Conservation (phyloP, 2,113 vertebrate species). For the Myotis brandtii region DNA sequence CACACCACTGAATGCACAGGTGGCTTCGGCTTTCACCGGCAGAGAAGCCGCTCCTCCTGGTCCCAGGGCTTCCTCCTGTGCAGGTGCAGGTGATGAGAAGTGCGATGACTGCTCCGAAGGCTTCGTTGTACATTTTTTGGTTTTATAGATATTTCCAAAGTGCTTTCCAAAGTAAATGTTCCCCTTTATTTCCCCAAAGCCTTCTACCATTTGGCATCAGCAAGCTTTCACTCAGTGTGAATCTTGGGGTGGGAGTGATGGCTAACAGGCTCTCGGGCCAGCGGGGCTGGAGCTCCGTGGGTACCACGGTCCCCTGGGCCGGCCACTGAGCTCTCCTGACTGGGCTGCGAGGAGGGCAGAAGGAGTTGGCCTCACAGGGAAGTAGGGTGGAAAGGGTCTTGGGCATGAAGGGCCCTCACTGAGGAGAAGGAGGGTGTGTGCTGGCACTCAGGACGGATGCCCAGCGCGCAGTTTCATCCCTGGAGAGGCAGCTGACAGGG, state of each 20-base stretch:
- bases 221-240: neutral
- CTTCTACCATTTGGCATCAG: neutral
- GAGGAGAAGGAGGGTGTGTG: neutral
- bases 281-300: neutral
- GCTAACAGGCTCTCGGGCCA: neutral
- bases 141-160: neutral
- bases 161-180: neutral
- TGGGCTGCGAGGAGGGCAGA: too few species aligned
- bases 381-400: neutral
- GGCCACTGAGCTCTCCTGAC: neutral
- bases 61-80: neutral
- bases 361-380: neutral
- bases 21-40: neutral
- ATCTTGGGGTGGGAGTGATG: neutral
- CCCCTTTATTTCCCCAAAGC: neutral
- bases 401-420: neutral
- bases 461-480: neutral
- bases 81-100: neutral
- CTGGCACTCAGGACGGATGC: neutral
- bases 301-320: too few species aligned
- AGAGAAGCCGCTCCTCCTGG: neutral
- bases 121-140: neutral
- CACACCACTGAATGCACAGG: too few species aligned
- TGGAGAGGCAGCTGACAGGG: neutral
- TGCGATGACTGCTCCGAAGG: neutral